A percentile compares a stretch with the other conserved stretches of the same genome.
Evolutionary conservation across 1,140 invertebrate genomes (phyloP).

Genomic region (Acromyrmex charruanus): DNA sequence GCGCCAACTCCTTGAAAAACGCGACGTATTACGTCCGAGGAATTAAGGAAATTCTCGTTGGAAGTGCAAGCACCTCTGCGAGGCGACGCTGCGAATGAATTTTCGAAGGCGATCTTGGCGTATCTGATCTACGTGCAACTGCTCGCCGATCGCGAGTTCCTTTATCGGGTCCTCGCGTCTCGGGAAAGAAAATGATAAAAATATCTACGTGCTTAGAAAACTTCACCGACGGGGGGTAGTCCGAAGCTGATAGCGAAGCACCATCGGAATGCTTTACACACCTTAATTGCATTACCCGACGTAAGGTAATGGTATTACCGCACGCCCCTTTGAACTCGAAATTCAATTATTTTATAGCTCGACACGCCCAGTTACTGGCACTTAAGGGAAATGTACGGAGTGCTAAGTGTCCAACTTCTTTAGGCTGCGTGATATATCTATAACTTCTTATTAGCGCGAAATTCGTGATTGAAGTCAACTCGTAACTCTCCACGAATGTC

Average conservation of each 20-base stretch:
- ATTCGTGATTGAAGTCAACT: conserved; percentile 37
- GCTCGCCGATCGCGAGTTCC: conserved; percentile 33
- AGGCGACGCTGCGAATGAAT: conserved; percentile 59
- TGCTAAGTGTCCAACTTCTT: conserved; percentile 69
- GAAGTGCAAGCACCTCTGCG: conserved; percentile 44
- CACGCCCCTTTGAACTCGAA: conserved; percentile 80
- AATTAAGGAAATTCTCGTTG: conserved; percentile 61
- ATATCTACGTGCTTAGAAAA: conserved; percentile 69
- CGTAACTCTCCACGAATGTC: conserved; percentile 22
- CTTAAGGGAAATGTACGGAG: conserved; percentile 65
- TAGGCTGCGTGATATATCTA: neutral
- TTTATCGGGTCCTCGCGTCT: conserved; percentile 54
- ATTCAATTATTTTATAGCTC: conserved; percentile 81
- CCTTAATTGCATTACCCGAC: conserved; percentile 73
- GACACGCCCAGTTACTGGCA: conserved; percentile 63
- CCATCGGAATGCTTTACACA: conserved; percentile 67
- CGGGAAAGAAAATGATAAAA: conserved; percentile 58
- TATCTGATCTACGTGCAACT: conserved; percentile 68
- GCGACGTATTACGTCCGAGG: conserved; percentile 17
- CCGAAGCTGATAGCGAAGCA: conserved; percentile 42
- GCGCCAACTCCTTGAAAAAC: conserved; percentile 27
- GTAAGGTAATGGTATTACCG: conserved; percentile 78
- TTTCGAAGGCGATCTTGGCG: conserved; percentile 59
- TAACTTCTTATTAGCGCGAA: conserved; percentile 67
- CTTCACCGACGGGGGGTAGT: conserved; percentile 40